Percentiles rank a stretch among this genome's conserved stretches.
phyloP scores from a whole-genome alignment of 2,888 invertebrate species.

The Pyrocoelia pectoralis region DNA sequence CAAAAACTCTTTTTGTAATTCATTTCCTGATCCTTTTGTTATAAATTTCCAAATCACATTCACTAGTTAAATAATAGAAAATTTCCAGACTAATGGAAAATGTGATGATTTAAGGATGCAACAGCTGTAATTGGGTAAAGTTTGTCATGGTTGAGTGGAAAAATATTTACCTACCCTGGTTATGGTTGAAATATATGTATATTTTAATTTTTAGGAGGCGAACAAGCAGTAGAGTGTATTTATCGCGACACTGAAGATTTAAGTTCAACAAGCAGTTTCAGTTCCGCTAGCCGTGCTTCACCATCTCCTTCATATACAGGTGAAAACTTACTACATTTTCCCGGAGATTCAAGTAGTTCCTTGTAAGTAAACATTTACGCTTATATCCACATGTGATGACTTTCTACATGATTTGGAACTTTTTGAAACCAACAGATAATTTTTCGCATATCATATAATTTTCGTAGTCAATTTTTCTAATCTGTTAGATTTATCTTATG shows the following conservation, averaged over 20 bases:
- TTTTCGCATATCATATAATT: neutral
- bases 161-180: too few species aligned
- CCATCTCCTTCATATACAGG: slow-evolving; percentile 80
- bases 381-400: neutral
- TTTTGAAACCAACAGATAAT: too few species aligned
- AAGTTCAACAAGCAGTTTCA: slow-evolving; percentile 82
- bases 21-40: too few species aligned
- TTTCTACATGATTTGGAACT: too few species aligned
- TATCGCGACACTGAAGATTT: slow-evolving; percentile 74
- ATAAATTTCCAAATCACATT: too few species aligned
- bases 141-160: too few species aligned
- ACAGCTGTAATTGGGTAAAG: too few species aligned
- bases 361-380: slow-evolving; percentile 55
- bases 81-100: too few species aligned
- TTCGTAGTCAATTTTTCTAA: neutral
- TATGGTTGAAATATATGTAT: neutral
- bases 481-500: neutral
- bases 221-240: slow-evolving; percentile 68
- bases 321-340: slow-evolving; percentile 80
- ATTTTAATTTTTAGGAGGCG: slow-evolving; percentile 60
- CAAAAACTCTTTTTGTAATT: neutral
- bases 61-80: too few species aligned
- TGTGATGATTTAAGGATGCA: too few species aligned
- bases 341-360: slow-evolving; percentile 78
- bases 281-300: slow-evolving; percentile 81